Percentiles rank a stretch among this genome's conserved stretches.
Evolutionary conservation across 2,113 vertebrate genomes (phyloP).

Genomic region (Castor canadensis): DNA sequence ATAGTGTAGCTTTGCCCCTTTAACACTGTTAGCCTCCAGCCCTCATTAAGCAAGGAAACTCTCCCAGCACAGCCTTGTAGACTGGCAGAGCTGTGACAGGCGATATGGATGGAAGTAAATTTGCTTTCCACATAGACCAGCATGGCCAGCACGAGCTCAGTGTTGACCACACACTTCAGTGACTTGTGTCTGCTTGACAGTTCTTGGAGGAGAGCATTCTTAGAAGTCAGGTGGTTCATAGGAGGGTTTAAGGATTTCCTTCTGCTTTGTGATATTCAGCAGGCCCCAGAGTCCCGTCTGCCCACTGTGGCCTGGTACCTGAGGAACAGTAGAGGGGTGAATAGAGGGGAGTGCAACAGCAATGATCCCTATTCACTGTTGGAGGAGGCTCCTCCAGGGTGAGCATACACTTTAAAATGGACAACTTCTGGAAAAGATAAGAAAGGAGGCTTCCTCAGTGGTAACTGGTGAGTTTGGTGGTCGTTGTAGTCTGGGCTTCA

Average conservation of each 20-base stretch:
- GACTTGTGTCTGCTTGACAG: not conserved
- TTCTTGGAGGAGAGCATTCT: not conserved
- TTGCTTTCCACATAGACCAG: not conserved
- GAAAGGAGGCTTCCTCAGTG: not conserved
- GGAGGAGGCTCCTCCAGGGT: too few species aligned
- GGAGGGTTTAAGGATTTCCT: not conserved
- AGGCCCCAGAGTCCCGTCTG: not conserved
- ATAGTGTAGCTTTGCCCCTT: not conserved
- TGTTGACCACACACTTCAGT: not conserved
- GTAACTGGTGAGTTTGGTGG: too few species aligned
- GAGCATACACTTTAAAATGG: not conserved
- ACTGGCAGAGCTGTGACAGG: not conserved
- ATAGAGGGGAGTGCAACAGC: not conserved
- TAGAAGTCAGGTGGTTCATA: not conserved
- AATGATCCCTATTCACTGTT: too few species aligned
- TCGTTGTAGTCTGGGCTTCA: too few species aligned
- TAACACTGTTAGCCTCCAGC: not conserved
- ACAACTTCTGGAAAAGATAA: not conserved
- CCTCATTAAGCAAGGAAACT: not conserved
- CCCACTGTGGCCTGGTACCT: fast-evolving
- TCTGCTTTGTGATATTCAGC: not conserved
- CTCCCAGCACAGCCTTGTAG: not conserved
- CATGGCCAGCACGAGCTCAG: not conserved
- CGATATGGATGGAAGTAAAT: not conserved
- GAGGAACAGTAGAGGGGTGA: not conserved